These are phyloP conservation scores for Numenius arquata DNA, from an alignment of 2,113 vertebrate species.

Conservation along the genomic window DNA sequence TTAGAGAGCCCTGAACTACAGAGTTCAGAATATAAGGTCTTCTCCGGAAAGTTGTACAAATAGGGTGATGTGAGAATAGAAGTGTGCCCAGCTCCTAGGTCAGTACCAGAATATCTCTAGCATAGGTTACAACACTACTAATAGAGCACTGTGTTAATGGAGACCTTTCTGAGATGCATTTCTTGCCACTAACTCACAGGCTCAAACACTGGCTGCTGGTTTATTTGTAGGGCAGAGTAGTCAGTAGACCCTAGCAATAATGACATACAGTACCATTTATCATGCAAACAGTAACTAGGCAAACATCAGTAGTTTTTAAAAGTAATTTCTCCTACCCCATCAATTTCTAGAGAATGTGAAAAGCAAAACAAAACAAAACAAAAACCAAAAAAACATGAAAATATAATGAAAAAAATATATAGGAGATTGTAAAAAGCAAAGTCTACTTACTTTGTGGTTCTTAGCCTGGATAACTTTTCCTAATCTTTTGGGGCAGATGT, in stretches of 20 bases:
- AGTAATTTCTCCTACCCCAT: background rate
- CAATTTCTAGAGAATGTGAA: background rate
- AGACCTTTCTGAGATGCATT: background rate
- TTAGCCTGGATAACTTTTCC: background rate
- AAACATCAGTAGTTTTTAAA: background rate
- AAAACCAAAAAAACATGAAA: background rate
- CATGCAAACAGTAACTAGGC: background rate
- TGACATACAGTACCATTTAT: background rate
- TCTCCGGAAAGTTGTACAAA: background rate
- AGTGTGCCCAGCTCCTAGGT: background rate
- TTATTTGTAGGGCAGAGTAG: background rate
- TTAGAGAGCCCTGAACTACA: background rate
- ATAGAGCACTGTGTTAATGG: background rate
- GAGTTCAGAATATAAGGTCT: background rate
- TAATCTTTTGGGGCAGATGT: background rate
- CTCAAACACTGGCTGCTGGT: background rate
- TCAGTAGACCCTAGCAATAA: background rate
- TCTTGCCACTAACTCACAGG: background rate
- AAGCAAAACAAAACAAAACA: background rate
- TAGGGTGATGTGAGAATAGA: background rate
- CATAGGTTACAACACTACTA: background rate
- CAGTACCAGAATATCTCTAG: background rate
- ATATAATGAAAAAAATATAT: background rate
- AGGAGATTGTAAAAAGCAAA: background rate
- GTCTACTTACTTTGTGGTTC: background rate